A percentile compares a stretch with the other conserved stretches of the same genome.
phyloP scores from a whole-genome alignment of 2,113 vertebrate species.

The Cebidichthys violaceus region DNA sequence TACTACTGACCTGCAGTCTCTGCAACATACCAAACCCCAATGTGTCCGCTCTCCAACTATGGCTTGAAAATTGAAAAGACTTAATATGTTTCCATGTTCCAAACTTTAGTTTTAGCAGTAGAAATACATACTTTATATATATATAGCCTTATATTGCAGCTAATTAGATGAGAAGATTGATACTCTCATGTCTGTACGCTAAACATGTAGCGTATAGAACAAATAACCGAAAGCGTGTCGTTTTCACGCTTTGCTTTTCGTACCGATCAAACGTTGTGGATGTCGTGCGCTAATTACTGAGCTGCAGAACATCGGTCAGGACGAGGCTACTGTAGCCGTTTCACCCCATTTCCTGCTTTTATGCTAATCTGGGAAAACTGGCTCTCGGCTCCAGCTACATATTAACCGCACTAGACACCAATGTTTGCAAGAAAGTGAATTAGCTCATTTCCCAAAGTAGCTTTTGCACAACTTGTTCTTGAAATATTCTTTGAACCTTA shows the following conservation, averaged over 20 bases:
- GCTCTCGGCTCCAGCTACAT: neutral
- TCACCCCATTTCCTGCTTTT: neutral
- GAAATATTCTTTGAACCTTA: neutral
- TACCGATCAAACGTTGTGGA: neutral
- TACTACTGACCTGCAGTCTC: slow-evolving; percentile 36
- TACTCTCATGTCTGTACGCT: neutral
- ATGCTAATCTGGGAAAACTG: neutral
- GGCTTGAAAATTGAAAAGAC: slow-evolving; percentile 11
- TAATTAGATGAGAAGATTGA: neutral
- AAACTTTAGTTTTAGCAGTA: neutral
- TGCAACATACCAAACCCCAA: slow-evolving; percentile 26
- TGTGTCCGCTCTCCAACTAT: neutral
- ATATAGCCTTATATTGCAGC: neutral
- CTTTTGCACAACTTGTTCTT: neutral
- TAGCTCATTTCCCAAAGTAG: neutral
- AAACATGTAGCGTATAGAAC: neutral
- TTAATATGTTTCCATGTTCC: neutral
- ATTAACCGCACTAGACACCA: neutral
- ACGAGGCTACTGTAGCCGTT: neutral
- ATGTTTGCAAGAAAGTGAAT: neutral
- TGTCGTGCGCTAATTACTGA: neutral
- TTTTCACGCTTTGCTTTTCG: neutral
- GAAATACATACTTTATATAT: neutral
- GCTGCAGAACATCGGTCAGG: neutral
- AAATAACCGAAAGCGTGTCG: neutral